Percentiles rank a stretch among this genome's conserved stretches.
Evolutionary conservation across 1,140 invertebrate genomes (phyloP).

Genomic region (Drosophila kikkawai): DNA sequence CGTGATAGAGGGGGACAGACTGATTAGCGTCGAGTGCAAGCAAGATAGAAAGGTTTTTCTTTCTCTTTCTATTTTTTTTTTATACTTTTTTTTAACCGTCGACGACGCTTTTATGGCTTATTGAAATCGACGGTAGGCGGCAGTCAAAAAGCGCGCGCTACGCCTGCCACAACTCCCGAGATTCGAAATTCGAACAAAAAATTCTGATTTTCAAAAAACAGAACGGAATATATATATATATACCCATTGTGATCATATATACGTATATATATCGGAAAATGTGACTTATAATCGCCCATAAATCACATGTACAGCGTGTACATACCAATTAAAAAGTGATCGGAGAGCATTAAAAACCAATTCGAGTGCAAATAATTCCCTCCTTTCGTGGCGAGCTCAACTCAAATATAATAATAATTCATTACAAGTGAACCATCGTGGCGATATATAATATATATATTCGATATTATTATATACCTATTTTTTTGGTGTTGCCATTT

Average conservation of each 20-base stretch:
- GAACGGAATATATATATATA: neutral
- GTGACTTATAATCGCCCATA: conserved; percentile 33
- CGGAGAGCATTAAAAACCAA: conserved; percentile 73
- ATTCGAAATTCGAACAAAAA: neutral
- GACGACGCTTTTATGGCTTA: conserved; percentile 70
- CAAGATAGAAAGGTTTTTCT: conserved; percentile 8
- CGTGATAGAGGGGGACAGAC: conserved; percentile 1
- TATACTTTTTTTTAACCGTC: conserved; percentile 35
- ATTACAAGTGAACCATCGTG: conserved; percentile 44
- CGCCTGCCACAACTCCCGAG: conserved; percentile 44
- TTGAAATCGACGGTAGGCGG: conserved; percentile 58
- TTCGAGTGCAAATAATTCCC: conserved; percentile 68
- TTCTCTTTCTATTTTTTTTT: conserved; percentile 30
- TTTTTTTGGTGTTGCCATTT: conserved; percentile 18
- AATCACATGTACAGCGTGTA: conserved; percentile 31
- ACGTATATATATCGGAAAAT: conserved; percentile 41
- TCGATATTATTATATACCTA: neutral
- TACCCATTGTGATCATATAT: neutral
- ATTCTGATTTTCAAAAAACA: no score
- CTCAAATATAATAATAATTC: conserved; percentile 58
- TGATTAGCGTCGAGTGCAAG: conserved; percentile 29
- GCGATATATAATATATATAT: neutral
- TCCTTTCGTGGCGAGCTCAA: conserved; percentile 6
- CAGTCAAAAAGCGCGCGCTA: conserved; percentile 73
- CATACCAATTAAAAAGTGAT: conserved; percentile 79